These are phyloP conservation scores for Dromas ardeola DNA, from an alignment of 2,113 vertebrate species.

Conservation along the genomic window DNA sequence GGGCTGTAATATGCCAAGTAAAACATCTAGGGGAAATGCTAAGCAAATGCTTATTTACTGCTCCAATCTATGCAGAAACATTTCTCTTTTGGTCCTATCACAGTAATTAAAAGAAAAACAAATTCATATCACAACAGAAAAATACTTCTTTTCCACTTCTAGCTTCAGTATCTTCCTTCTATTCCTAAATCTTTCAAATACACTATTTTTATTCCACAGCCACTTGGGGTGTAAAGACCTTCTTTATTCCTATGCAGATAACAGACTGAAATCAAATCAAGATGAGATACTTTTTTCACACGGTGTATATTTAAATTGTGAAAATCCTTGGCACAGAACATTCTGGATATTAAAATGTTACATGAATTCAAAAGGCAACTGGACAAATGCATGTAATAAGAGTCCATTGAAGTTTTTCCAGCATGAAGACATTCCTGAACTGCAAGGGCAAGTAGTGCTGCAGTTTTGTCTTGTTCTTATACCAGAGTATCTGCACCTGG, in stretches of 20 bases:
- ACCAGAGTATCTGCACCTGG: background rate
- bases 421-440: background rate
- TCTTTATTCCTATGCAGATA: background rate
- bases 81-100: background rate
- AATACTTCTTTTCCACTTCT: background rate
- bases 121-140: background rate
- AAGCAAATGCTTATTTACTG: background rate
- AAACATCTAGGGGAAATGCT: background rate
- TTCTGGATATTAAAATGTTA: background rate
- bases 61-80: background rate
- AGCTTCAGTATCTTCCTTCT: background rate
- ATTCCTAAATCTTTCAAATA: background rate
- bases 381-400: background rate
- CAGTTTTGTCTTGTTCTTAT: background rate
- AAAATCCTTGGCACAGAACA: background rate
- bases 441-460: background rate
- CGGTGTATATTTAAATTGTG: background rate
- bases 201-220: background rate
- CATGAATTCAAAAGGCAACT: background rate
- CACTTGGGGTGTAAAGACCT: background rate
- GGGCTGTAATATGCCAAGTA: background rate
- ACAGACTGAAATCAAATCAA: slow-evolving; percentile 1
- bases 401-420: background rate
- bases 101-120: background rate
- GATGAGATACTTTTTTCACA: background rate